A percentile compares a stretch with the other conserved stretches of the same genome.
Evolutionary conservation across 2,888 invertebrate genomes (phyloP).

Genomic region (Hirtodrosophila cameraria): DNA sequence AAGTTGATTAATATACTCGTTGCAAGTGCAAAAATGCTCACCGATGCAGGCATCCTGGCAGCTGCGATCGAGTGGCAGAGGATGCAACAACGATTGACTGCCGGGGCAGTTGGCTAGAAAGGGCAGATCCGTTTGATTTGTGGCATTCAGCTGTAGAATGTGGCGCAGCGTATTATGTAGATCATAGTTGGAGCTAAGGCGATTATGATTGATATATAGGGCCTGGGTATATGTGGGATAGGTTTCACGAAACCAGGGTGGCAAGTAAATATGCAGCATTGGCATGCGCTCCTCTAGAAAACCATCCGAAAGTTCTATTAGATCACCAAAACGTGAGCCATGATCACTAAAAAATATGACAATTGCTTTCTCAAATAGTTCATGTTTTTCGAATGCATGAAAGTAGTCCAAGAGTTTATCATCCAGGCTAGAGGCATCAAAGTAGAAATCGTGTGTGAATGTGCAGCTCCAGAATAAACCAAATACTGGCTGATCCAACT

Average conservation of each 20-base stretch:
- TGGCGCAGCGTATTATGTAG: constrained; percentile 88
- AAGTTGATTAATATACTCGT: constrained; percentile 82
- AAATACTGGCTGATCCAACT: constrained; percentile 85
- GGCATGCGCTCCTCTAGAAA: constrained; percentile 91
- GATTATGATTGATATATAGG: constrained; percentile 86
- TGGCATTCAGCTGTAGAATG: constrained; percentile 84
- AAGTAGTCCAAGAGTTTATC: constrained; percentile 86
- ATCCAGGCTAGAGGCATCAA: constrained; percentile 87
- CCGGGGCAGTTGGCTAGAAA: constrained; percentile 85
- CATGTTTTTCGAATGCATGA: constrained; percentile 85
- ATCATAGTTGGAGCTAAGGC: constrained; percentile 89
- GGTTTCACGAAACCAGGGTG: constrained; percentile 86
- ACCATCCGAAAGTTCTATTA: constrained; percentile 87
- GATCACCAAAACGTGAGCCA: constrained; percentile 89
- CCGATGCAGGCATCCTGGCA: constrained; percentile 88
- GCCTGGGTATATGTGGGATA: constrained; percentile 85
- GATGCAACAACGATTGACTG: constrained; percentile 87
- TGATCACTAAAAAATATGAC: constrained; percentile 90
- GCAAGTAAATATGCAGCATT: constrained; percentile 88
- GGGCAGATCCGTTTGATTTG: constrained; percentile 27
- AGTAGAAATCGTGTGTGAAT: constrained; percentile 88
- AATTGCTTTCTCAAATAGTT: constrained; percentile 87
- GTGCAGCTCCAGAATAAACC: constrained; percentile 90
- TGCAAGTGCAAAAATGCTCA: constrained; percentile 90
- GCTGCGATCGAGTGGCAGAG: constrained; percentile 86